A percentile compares a stretch with the other conserved stretches of the same genome.
Conservation (phyloP, 1,140 invertebrate genomes). For the Aethina tumida region DNA sequence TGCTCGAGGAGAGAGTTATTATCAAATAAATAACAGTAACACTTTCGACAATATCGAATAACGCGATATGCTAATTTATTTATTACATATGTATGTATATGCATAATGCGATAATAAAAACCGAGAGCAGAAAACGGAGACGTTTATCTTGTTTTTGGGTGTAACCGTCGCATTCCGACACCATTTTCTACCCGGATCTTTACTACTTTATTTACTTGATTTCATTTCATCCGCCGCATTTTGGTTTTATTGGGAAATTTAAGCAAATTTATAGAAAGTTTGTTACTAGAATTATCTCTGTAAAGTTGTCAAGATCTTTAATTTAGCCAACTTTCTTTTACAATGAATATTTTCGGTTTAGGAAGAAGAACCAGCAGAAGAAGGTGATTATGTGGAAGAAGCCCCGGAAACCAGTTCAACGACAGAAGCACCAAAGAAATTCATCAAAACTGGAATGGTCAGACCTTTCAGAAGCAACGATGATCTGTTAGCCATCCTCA, state of each 20-base stretch:
- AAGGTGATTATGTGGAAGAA: constrained; percentile 39
- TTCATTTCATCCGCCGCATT: background rate
- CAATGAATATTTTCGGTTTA: constrained; percentile 7
- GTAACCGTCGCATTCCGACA: background rate
- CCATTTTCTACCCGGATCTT: background rate
- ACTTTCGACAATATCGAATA: constrained; percentile 10
- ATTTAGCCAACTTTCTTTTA: background rate
- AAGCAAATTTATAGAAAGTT: constrained; percentile 2
- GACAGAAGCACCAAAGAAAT: constrained; percentile 52
- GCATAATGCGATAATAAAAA: too few relatives aligned
- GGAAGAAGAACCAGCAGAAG: constrained; percentile 36
- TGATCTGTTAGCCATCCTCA: constrained; percentile 57
- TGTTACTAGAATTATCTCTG: background rate
- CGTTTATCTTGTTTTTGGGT: background rate
- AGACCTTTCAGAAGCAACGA: constrained; percentile 61
- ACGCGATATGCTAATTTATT: too few relatives aligned
- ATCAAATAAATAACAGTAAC: constrained; percentile 5
- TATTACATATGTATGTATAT: too few relatives aligned
- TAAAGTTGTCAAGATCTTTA: background rate
- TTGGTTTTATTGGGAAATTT: background rate
- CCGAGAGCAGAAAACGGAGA: too few relatives aligned
- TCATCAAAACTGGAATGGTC: constrained; percentile 49
- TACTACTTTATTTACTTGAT: background rate
- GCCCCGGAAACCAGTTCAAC: constrained; percentile 41
- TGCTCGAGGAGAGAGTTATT: constrained; percentile 10